Base-by-base conservation (phyloP, 53 echinoderm and acorn worm genomes). In the Henricia sp. region DNA sequence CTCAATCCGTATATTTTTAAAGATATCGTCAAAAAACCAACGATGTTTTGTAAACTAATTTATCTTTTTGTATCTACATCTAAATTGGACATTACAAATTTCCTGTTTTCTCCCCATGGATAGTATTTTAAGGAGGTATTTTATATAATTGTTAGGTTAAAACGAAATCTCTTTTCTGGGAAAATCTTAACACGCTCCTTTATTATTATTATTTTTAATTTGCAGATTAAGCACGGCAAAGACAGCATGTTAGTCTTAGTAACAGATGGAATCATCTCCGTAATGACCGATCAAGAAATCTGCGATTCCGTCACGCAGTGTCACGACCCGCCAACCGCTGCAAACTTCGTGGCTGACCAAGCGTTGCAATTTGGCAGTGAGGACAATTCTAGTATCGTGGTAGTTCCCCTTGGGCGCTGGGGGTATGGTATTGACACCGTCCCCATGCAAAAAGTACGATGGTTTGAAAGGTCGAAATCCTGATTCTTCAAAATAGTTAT, bases 351-450 rank as follows among this genome's bases (percentile, higher is more conserved):
- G 16, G 91, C 87, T 11, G 97, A 97, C 82, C 97, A 94, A 35
- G 97, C 97, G 25, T 71, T 97, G 52, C 97, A 97, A 80, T 97
- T 91, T 74, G 97, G 97, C 32, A 97, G 97, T 62, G 94, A 97
- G 40, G 97, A 96, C 84, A 97, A 97, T 65, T 88, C 90, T 1
- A 94, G 92, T 68, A 94, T 88, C 14, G 72, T 97, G 17, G 88
- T 94, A 0, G 86, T 97, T 4, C 97, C 94, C 12, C 59, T 97
- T 11, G 97, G 83, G 10, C 94, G 90, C 48, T 97, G 97, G 94
- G 97, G 97, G 29, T 86, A 88, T 64, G 55, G 82, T n/a, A 74
- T 68, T 33, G 84, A 82, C 4, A 86, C 89, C 8, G 89, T 74
- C 37, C 66, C 84, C n/a, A 73, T 78, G 1, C 82, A 89, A 16